phyloP scores from a whole-genome alignment of 1,140 invertebrate genomes.

The Ptiloglossa arizonensis region DNA sequence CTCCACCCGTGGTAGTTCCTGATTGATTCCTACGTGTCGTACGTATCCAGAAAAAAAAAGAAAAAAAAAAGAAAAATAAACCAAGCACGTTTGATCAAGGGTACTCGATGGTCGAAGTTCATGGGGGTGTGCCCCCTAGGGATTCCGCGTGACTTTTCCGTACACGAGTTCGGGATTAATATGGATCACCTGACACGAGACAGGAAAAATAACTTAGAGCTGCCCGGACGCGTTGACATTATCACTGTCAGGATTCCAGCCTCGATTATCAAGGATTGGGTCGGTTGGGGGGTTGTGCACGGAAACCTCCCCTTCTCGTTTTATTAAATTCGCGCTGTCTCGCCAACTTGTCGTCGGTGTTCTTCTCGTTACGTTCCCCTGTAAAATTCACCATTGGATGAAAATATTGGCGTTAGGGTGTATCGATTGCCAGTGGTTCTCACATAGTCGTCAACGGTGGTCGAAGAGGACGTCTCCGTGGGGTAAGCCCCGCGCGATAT shows the following conservation, averaged over 20 bases:
- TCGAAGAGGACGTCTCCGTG: too few relatives aligned
- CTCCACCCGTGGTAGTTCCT: not conserved
- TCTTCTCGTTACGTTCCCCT: not conserved
- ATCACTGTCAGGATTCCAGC: not conserved
- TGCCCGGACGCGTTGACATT: not conserved
- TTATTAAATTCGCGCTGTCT: conserved; percentile 2
- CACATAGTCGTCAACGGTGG: not conserved
- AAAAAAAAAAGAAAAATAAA: too few relatives aligned
- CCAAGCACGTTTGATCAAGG: not conserved
- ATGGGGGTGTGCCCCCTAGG: not conserved
- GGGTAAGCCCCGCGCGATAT: not conserved
- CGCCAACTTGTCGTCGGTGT: too few relatives aligned
- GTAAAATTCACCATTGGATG: not conserved
- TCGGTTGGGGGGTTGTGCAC: too few relatives aligned
- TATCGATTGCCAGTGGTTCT: conserved; percentile 10
- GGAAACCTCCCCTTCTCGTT: not conserved
- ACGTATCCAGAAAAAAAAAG: not conserved
- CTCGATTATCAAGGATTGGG: conserved; percentile 1
- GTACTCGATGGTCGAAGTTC: conserved; percentile 2
- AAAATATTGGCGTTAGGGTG: not conserved
- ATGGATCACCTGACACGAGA: conserved; percentile 27
- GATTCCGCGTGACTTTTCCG: conserved; percentile 3
- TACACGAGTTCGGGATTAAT: conserved; percentile 24
- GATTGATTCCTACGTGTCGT: conserved; percentile 9
- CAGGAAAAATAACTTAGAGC: conserved; percentile 25